These are phyloP conservation scores for Batillaria attramentaria DNA, from an alignment of 1,140 invertebrate genomes.

Conservation along the genomic window DNA sequence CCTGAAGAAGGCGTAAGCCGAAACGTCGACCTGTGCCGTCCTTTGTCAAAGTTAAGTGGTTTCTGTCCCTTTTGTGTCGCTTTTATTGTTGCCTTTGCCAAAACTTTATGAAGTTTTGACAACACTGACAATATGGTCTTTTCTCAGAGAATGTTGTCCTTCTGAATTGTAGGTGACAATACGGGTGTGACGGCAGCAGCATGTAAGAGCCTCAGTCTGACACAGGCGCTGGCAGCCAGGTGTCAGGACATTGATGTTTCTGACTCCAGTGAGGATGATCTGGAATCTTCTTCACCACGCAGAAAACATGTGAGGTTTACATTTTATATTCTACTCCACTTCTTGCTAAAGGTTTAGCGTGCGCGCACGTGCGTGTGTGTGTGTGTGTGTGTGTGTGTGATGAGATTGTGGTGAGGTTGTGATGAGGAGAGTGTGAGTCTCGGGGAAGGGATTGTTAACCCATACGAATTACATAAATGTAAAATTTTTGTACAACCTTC, in stretches of 20 bases:
- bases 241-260: conserved; percentile 62
- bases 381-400: neutral
- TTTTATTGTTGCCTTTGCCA: no score
- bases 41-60: no score
- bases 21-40: no score
- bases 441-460: no score
- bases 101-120: no score
- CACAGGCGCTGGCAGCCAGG: conserved; percentile 65
- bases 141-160: no score
- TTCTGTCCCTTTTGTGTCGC: no score
- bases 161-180: no score
- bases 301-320: neutral
- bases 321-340: no score
- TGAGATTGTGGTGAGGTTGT: neutral
- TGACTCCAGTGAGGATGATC: conserved; percentile 48
- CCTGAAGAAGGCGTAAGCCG: no score
- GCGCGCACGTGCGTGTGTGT: conserved; percentile 14
- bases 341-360: no score
- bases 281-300: conserved; percentile 12
- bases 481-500: neutral
- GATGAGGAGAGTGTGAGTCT: neutral
- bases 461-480: neutral
- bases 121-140: no score
- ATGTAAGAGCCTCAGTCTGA: conserved; percentile 69
- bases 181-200: conserved; percentile 65